Evolutionary conservation across 1,140 invertebrate species (phyloP), one percentile per base, ranked within the genome.

Genomic region (Papilio dardanus): DNA sequence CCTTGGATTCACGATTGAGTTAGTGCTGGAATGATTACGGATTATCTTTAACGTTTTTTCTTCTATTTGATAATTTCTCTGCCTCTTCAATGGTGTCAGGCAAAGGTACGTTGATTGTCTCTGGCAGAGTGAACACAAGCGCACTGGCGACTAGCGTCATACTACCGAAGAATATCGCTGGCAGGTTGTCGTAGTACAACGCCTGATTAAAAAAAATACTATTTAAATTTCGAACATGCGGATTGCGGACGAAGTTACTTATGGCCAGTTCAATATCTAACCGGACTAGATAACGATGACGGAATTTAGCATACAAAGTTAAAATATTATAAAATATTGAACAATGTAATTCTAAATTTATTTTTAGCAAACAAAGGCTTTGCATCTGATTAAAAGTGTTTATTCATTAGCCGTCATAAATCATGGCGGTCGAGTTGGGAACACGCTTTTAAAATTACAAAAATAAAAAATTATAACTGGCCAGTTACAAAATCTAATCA

Each of bases 1-100:
- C n/a, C 16, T 58, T 67, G 14, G 50, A 50, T 74, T 73, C 3
- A 40, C 71, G 33, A 75, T 73, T 69, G 68, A 71, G 35, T 73
- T 37, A 65, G 65, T 68, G 74, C 71, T 62, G 31, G 28, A 33
- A 40, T 37, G 40, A 50, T 46, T 74, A 74, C 28, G 10, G 8
- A 16, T 65, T 30, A 71, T 79, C 76, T 76, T 76, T 77, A 40
- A 42, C 19, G 67, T 76, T 79, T 74, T 86, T 79, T 50, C 33
- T 79, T 50, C 33, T 80, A 88, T 93, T 91, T 0, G 95, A 95
- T 80, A 96, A 94, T 40, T 92, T 92, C 85, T 96, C 96, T 16
- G 95, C 96, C 73, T 96, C 96, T 81, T 96, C 95, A 7, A 96
- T 88, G 0, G 96, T 96, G 84, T 97, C 96, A 5, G 96, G 96